Percentiles rank a stretch among this genome's conserved stretches.
These are phyloP conservation scores for Pteronura brasiliensis DNA, from an alignment of 2,113 vertebrate genomes.

Conservation along the genomic window DNA sequence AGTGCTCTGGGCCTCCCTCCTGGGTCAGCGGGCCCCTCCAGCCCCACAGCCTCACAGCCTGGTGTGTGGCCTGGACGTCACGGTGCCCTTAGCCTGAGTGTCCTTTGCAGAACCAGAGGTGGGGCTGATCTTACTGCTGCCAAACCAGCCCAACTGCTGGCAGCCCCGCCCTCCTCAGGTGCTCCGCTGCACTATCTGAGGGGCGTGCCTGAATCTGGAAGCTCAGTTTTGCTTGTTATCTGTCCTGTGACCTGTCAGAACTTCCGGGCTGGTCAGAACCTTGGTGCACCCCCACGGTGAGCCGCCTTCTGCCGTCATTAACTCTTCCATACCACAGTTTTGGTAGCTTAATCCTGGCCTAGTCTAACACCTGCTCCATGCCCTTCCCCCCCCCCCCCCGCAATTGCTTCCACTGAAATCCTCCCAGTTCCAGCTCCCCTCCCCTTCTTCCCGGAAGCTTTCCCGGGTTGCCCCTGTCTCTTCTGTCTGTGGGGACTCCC, in stretches of 20 bases:
- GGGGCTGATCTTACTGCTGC: not conserved
- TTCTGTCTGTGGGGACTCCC: not conserved
- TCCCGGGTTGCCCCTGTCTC: not conserved
- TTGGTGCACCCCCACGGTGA: not conserved
- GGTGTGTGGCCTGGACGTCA: not conserved
- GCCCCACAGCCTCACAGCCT: accelerated
- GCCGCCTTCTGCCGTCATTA: not conserved
- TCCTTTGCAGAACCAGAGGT: not conserved
- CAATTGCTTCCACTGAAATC: not conserved
- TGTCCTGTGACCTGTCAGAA: not conserved
- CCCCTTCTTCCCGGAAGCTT: not conserved
- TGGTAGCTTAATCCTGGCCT: not conserved
- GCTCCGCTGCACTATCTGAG: not conserved
- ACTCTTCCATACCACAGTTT: not conserved
- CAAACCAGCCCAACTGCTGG: conserved; percentile 56
- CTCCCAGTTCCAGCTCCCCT: not conserved
- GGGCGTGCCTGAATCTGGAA: not conserved
- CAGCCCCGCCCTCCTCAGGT: not conserved
- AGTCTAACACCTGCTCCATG: no score
- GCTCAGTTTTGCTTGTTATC: not conserved
- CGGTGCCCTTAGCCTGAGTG: not conserved
- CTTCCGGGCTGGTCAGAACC: not conserved
- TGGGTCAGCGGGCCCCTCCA: not conserved
- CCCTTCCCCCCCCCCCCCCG: not conserved
- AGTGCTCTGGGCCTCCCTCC: not conserved